Base-by-base conservation (phyloP, 2,797 vertebrate genomes). In the Danionella dracula region DNA sequence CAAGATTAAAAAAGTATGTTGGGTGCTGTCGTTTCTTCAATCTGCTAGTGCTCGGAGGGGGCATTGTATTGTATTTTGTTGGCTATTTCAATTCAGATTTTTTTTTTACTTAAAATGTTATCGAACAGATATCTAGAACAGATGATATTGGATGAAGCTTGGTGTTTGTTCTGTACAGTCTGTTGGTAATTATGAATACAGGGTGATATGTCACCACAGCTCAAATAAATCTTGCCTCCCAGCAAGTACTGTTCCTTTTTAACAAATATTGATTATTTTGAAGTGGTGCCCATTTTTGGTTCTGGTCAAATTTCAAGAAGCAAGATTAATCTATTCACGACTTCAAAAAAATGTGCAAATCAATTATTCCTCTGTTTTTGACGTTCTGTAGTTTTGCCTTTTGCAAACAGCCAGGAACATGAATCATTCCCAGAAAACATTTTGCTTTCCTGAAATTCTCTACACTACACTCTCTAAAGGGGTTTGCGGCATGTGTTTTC, bases 1-100 rank as follows among this genome's bases (percentile, higher is more conserved):
- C n/a, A n/a, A n/a, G n/a, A n/a, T n/a, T n/a, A n/a, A n/a, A n/a
- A 76, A 83, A 85, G 81, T 86, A 78, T 86, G 83, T 84, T 82
- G 82, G 81, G 77, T 80, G 32, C 45, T 37, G 85, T 80, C 81
- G 76, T 72, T 76, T 74, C 77, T 23, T 66, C 74, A 19, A 31
- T n/a, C 29, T 64, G 42, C 49, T 41, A 11, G 48, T 9, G 16
- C 50, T 54, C 27, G 31, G 66, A 64, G 66, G 48, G 8, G 81
- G 78, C 76, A 78, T 83, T 84, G 79, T 83, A 82, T 81, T 78
- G 71, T 68, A 72, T 82, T 74, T 80, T 81, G 82, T 81, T 76
- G 78, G 78, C 78, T n/a, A n/a, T n/a, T n/a, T n/a, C n/a, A n/a
- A n/a, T n/a, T n/a, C n/a, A n/a, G n/a, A n/a, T n/a, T n/a, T n/a